Base-by-base conservation (phyloP, 2,113 vertebrate species). In the Atrichornis clamosus region DNA sequence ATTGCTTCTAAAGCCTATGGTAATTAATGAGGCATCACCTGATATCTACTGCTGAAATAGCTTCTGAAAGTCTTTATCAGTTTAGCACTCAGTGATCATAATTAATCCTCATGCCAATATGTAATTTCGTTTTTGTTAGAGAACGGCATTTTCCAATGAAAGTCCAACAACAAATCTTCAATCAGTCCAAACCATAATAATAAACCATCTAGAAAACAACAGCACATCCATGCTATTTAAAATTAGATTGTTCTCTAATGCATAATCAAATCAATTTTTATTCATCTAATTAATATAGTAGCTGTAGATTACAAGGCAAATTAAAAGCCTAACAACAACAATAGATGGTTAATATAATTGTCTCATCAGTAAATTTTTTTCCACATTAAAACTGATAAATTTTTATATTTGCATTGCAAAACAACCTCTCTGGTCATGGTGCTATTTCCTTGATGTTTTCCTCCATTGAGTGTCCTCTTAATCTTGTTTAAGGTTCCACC, bases 301-400 rank as follows among this genome's bases (percentile, higher is more conserved):
- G 83, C 86, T 75, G 24, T 58, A 78, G 60, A 93, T 92, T 84
- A 80, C 56, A 86, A 58, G 15, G 39, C 13, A 91, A 91, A 94
- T 94, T 63, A 92, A 95, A 95, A 97, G 33, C 21, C 44, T 78
- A 87, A 72, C 55, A 86, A 59, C 17, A 72, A 80, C 56, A 92
- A 73, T 52, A 87, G 52, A 37, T 10, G 14, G 27, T 33, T 86
- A 90, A 94, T 83, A n/a, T 74, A 83, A 72, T 18, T 78, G 39
- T 42, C n/a, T 42, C 62, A 68, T n/a, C 47, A 75, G n/a, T 78
- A 77, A 33, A 33, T 87, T 63, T 20, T 86, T 41, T 13, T 63
- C 11, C 24, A 11, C 15, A 37, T 19, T 53, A n/a, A 37, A 78
- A 60, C 16, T 2, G 30, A 68, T 42, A 64, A 8, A 53, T 41